phyloP scores from a whole-genome alignment of 2,888 invertebrate genomes.

The Iphiclides podalirius region DNA sequence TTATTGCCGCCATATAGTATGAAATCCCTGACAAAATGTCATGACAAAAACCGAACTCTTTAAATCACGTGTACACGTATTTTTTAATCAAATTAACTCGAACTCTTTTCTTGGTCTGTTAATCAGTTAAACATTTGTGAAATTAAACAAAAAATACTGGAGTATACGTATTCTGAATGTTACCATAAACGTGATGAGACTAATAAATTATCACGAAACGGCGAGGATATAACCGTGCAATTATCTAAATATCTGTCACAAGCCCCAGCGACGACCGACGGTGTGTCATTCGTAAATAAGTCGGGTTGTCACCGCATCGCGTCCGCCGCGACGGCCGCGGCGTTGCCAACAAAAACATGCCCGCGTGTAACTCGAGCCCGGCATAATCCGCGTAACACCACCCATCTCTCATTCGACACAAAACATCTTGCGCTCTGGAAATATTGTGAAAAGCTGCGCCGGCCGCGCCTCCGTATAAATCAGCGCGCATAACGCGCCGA shows the following conservation, averaged over 20 bases:
- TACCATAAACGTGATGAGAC: no score
- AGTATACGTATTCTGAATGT: no score
- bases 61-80: no score
- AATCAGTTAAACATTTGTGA: no score
- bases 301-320: conserved; percentile 26
- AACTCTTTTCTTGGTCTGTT: no score
- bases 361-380: conserved; percentile 45
- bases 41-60: no score
- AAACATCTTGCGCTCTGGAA: conserved; percentile 72
- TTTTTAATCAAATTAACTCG: no score
- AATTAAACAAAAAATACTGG: no score
- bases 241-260: conserved; percentile 19
- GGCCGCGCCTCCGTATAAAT: conserved; percentile 55
- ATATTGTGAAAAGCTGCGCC: conserved; percentile 66
- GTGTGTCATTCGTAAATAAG: conserved; percentile 24
- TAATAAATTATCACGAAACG: conserved; percentile 4
- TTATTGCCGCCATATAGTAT: no score
- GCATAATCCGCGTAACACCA: conserved; percentile 55
- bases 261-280: conserved; percentile 7
- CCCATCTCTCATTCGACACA: conserved; percentile 65
- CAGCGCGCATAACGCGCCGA: conserved; percentile 60
- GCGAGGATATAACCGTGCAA: conserved; percentile 2
- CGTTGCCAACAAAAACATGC: conserved; percentile 68
- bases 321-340: conserved; percentile 30
- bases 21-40: no score